Evolutionary conservation across 2,113 vertebrate species (phyloP).

Genomic region (Pseudonaja textilis): DNA sequence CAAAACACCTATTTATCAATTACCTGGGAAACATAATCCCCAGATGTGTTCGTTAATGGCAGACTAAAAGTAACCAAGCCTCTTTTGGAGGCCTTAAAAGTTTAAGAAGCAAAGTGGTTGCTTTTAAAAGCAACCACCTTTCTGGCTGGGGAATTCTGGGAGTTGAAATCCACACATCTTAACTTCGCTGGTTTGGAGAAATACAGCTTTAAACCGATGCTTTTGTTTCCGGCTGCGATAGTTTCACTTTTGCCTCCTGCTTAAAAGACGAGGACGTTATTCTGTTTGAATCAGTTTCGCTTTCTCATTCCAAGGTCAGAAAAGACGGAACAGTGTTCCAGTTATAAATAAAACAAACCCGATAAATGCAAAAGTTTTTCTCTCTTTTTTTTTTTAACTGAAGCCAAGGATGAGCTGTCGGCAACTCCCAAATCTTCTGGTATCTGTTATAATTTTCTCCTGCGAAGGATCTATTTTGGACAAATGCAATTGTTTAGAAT

Average conservation of each 20-base stretch:
- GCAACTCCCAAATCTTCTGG: not conserved
- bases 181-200: not conserved
- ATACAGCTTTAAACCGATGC: not conserved
- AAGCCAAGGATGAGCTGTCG: not conserved
- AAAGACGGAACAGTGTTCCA: not conserved
- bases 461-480: not conserved
- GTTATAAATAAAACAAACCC: not conserved
- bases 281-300: not conserved
- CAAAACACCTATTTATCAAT: not conserved
- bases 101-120: not conserved
- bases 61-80: not conserved
- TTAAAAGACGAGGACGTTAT: not conserved
- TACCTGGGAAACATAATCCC: not conserved
- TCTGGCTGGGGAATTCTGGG: too few species aligned
- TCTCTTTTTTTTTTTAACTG: not conserved
- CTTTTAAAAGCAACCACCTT: not conserved
- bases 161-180: too few species aligned
- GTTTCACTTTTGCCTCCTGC: not conserved
- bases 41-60: not conserved
- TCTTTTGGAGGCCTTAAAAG: not conserved
- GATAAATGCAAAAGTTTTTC: not conserved
- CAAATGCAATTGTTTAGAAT: not conserved
- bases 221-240: not conserved
- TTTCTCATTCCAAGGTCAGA: not conserved
- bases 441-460: not conserved